A percentile compares a stretch with the other conserved stretches of the same genome.
phyloP scores from a whole-genome alignment of 2,888 invertebrate species.

The Neocrepidodera transversa region DNA sequence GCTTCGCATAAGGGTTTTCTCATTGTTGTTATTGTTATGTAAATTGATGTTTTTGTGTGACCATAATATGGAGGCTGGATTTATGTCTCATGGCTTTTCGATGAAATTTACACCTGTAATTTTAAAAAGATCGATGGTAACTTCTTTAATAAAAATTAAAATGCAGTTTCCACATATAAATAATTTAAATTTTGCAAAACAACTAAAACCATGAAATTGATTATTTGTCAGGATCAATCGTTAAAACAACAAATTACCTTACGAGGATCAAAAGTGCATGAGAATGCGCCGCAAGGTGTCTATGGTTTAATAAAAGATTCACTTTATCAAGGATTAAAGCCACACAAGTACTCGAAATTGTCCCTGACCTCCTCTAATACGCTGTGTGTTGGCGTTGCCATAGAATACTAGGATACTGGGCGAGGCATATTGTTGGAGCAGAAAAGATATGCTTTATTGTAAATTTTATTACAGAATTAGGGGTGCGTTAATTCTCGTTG shows the following conservation, averaged over 20 bases:
- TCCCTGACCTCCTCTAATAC: constrained; percentile 50
- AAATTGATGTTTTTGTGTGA: background rate
- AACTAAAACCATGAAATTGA: no score
- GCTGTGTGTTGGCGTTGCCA: no score
- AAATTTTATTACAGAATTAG: no score
- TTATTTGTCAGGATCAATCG: background rate
- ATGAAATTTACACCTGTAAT: background rate
- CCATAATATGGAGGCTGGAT: background rate
- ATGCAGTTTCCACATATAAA: no score
- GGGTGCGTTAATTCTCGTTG: no score
- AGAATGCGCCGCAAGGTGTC: constrained; percentile 20
- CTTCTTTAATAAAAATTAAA: no score
- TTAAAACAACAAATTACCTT: background rate
- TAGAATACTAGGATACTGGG: no score
- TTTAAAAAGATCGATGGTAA: no score
- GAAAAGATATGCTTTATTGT: no score
- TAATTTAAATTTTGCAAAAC: no score
- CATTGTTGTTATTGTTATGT: background rate
- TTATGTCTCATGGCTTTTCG: background rate
- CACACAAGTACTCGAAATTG: constrained; percentile 32
- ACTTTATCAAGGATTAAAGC: constrained; percentile 31
- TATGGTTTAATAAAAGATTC: constrained; percentile 31
- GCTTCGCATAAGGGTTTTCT: background rate
- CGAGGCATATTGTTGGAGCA: no score
- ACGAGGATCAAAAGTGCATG: constrained; percentile 28